Base-by-base conservation (phyloP, 2,113 vertebrate species). In the Phrynocephalus versicolor region DNA sequence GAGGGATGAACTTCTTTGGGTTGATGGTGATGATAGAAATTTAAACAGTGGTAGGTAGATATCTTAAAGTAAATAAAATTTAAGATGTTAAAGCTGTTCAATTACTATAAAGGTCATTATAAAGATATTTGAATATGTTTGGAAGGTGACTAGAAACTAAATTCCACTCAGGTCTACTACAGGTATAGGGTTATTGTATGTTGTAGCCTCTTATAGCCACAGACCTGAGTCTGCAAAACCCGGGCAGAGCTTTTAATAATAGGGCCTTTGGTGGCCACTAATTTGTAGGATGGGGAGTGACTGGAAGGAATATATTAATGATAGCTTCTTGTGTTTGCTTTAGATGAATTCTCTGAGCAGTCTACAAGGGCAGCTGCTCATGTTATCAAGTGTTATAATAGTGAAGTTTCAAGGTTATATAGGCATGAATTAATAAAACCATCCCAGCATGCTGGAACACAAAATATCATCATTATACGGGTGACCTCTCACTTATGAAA, bases 401-500 rank as follows among this genome's bases (percentile, higher is more conserved):
- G 25, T 81, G 70, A 74, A 74, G 58, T 65, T 64, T 74, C 78
- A 86, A 86, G 84, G 84, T 86, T 81, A 74, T 30, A 73, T 25
- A 35, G 70, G 70, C n/a, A 81, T 41, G n/a, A 80, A 80, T 73
- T 55, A 91, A 82, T 51, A 71, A 82, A 64, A 79, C 83, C 75
- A 69, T 88, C 87, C 81, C 57, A 81, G 75, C 45, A 80, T 81
- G 86, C 65, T 65, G 82, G 75, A 70, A 33, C 85, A 88, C 27
- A 51, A 10, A 76, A 83, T 0, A 1, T 37, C 83, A 41, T 76
- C 0, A 0, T 25, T 87, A 58, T 88, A 23, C 57, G 0, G 3
- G 85, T 25, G 82, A 83, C 25, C 65, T 27, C 62, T 55, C 65
- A n/a, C 39, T 69, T 0, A 2, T 0, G 2, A 76, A 84, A 1